A percentile compares a stretch with the other conserved stretches of the same genome.
These are phyloP conservation scores for Beris chalybata DNA, from an alignment of 2,888 invertebrate species.

Conservation along the genomic window DNA sequence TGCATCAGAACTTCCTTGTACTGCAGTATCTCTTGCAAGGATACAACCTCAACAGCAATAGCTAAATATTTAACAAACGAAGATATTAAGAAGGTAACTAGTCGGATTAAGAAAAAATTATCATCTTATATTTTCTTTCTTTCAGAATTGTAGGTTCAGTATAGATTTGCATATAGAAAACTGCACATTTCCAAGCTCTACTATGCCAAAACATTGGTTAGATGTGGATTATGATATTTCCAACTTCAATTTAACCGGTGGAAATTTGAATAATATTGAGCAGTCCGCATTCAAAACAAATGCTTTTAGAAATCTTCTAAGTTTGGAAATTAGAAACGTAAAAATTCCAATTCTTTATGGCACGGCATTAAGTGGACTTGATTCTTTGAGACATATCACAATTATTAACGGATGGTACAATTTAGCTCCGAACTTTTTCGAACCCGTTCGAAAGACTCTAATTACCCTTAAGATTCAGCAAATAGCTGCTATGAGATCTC, in stretches of 20 bases:
- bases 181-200: neutral
- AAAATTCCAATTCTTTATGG: neutral
- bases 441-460: no score
- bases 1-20: no score
- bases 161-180: slow-evolving; percentile 16
- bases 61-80: no score
- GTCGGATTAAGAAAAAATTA: no score
- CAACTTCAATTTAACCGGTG: neutral
- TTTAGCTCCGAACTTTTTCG: no score
- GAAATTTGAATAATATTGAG: neutral
- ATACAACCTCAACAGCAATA: no score
- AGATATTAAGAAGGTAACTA: no score
- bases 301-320: neutral
- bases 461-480: no score
- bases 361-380: neutral
- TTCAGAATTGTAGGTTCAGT: slow-evolving; percentile 18
- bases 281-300: neutral
- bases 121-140: no score
- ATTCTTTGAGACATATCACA: neutral
- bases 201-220: neutral
- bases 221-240: neutral
- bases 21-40: no score
- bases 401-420: neutral
- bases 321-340: neutral
- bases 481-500: neutral